Base-by-base conservation (phyloP, 2,888 invertebrate genomes). In the Disparrhopalites patrizii region DNA sequence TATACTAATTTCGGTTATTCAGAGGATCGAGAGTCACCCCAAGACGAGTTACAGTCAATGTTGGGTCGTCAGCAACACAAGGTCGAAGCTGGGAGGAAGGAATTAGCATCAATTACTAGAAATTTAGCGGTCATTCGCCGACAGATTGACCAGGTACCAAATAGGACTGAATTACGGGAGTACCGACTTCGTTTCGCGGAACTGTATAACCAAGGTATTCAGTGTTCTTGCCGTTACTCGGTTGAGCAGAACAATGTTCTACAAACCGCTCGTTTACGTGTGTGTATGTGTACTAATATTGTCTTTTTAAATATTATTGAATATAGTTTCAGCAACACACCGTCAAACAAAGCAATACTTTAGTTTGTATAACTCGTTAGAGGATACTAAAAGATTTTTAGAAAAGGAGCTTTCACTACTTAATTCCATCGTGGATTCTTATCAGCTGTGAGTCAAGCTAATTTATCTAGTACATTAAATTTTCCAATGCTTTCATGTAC, bases 311-410 rank as follows among this genome's bases (percentile, higher is more conserved):
- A 36, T 36, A 36, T 36, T 15, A 36, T 36, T 10, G 61, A 66
- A 79, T 85, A 68, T 81, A 94, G 94, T 98, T 77, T 90, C 94
- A 69, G 89, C 91, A 30, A 96, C 93, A 77, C 95, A 97, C 79
- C 89, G 91, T 78, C 96, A 98, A 83, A 97, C 97, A 0, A 97
- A 97, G 80, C 95, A 97, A 82, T 96, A 93, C 82, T 98, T 91
- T 79, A 93, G 93, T 43, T 84, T 97, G 69, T 95, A 95, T 81
- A 98, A 99, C 79, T 94, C 94, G 1, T 82, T 97, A 62, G 90
- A 93, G 78, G 96, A 97, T 81, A 91, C 92, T n/a, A 90, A 92
- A 79, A 83, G 90, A 43, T 97, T 96, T 79, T 85, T 96, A 77
- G 89, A 88, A 70, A 96, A 95, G 79, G 97, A 98, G 81, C 83